Base-by-base conservation (phyloP, 2,888 invertebrate species). In the Stenolophus ochropezus region DNA sequence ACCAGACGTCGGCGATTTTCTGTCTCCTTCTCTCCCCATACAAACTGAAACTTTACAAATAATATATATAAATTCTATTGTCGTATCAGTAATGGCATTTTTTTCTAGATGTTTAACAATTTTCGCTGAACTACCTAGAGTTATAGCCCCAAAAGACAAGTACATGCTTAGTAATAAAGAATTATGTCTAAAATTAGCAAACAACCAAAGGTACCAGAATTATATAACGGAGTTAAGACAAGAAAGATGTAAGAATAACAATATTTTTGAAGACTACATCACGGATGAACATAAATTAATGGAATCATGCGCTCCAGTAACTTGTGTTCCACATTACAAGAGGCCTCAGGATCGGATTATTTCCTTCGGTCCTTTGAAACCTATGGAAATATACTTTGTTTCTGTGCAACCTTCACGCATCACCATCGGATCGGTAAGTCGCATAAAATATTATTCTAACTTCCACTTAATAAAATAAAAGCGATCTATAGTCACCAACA, bases 81-180 rank as follows among this genome's bases (percentile, higher is more conserved):
- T n/a, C n/a, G n/a, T n/a, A 16, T 69, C 5, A 25, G 8, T 8
- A 61, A 4, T 21, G 1, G 3, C 21, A 61, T 25, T 23, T 51
- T 14, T 53, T 84, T 84, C 27, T 82, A 88, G 87, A 25, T 87
- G 86, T 82, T 85, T 86, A 47, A 87, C 89, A 3, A 88, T 89
- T 74, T 89, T 86, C 61, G 86, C 87, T 0, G 86, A 87, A 18
- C 83, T 86, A 25, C 84, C 85, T 14, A 84, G 88, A 76, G 84
- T 85, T 53, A 65, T 84, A 14, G 83, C 84, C 1, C 83, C 84
- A 16, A 84, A 85, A 42, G 83, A 86, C 1, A 21, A 73, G 49
- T 86, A 86, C 65, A 85, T 85, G 8, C 83, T 85, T 18, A 85
- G 85, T 2, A 8, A 27, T 0, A 47, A 83, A 16, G 85, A 87